phyloP scores from a whole-genome alignment of 1,140 invertebrate species.

The Euschistus heros region DNA sequence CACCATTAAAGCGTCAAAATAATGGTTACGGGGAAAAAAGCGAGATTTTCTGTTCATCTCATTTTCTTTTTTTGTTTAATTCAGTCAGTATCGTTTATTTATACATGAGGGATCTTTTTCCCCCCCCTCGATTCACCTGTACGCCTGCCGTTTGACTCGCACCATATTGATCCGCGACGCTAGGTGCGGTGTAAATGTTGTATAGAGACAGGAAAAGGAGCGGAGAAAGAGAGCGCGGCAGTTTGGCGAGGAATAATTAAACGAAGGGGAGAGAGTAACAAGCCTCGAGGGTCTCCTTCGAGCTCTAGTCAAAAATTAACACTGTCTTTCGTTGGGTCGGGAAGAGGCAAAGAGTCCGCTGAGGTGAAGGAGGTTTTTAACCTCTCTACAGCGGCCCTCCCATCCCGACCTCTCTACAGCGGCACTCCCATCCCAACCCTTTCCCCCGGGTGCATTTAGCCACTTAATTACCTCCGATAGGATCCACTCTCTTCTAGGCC shows the following conservation, averaged over 20 bases:
- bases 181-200: constrained; percentile 3
- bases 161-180: neutral
- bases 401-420: too few species aligned
- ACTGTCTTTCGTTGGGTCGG: neutral
- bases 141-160: too few species aligned
- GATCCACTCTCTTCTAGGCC: neutral
- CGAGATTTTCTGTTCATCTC: too few species aligned
- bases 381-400: too few species aligned
- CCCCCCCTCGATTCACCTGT: too few species aligned
- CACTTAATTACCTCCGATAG: neutral
- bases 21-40: too few species aligned
- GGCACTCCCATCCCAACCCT: neutral
- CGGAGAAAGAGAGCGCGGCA: neutral
- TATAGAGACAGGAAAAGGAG: constrained; percentile 5
- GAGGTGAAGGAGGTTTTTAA: neutral
- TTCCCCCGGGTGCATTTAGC: neutral
- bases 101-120: too few species aligned
- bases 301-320: constrained; percentile 3
- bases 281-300: neutral
- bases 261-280: neutral
- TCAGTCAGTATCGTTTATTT: too few species aligned
- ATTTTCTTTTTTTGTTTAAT: too few species aligned
- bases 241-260: constrained; percentile 8
- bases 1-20: too few species aligned
- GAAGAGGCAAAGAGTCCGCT: too few species aligned